Evolutionary conservation across 2,888 invertebrate genomes (phyloP).

Genomic region (Flexamia atlantica): DNA sequence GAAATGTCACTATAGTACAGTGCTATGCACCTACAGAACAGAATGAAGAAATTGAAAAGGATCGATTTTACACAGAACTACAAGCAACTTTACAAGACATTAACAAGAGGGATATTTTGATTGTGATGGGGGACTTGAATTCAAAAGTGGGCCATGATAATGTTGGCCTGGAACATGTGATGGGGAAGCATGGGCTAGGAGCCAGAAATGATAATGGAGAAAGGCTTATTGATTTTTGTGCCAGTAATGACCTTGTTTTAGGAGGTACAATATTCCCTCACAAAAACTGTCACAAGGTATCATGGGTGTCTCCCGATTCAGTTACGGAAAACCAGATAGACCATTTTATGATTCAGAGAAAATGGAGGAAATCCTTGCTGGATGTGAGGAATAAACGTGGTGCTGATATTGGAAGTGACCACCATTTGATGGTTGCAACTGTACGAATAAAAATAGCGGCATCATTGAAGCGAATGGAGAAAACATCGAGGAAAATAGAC

Average conservation of each 20-base stretch:
- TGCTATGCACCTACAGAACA: slow-evolving; percentile 51
- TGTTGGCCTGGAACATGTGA: slow-evolving; percentile 34
- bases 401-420: slow-evolving; percentile 61
- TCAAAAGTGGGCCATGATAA: slow-evolving; percentile 5
- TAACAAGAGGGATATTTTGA: slow-evolving; percentile 42
- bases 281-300: slow-evolving; percentile 62
- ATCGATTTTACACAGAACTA: slow-evolving; percentile 28
- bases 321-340: slow-evolving; percentile 64
- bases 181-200: slow-evolving; percentile 49
- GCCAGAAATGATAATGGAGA: slow-evolving; percentile 41
- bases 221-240: slow-evolving; percentile 60
- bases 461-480: not conserved
- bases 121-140: slow-evolving; percentile 57
- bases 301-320: slow-evolving; percentile 65
- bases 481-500: not conserved
- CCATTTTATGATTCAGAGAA: slow-evolving; percentile 61
- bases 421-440: slow-evolving; percentile 52
- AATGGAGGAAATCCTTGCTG: slow-evolving; percentile 60
- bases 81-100: not conserved
- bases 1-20: slow-evolving; percentile 31
- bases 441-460: slow-evolving; percentile 58
- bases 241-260: slow-evolving; percentile 56
- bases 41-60: slow-evolving; percentile 21
- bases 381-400: slow-evolving; percentile 56
- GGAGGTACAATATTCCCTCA: slow-evolving; percentile 62